Percentiles rank a stretch among this genome's conserved stretches.
Evolutionary conservation across 2,888 invertebrate genomes (phyloP).

Genomic region (Sussaba pulchella): DNA sequence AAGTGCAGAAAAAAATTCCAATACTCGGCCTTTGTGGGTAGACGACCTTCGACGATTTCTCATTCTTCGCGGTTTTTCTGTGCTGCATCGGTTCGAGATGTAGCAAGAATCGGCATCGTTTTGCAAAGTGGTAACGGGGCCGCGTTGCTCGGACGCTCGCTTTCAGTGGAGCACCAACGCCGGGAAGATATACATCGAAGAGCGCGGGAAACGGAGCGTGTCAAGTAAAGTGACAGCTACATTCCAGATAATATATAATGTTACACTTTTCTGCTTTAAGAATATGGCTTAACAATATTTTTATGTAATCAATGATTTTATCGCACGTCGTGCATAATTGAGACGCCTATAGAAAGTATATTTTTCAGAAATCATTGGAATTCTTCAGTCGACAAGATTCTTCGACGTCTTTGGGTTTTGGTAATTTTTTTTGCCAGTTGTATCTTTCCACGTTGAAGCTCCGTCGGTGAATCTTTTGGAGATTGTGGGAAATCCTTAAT

Average conservation of each 20-base stretch:
- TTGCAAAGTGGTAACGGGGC: constrained; percentile 29
- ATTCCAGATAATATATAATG: background rate
- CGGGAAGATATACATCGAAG: constrained; percentile 21
- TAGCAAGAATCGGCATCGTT: constrained; percentile 34
- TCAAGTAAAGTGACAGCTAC: constrained; percentile 31
- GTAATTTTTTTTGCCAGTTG: too few relatives aligned
- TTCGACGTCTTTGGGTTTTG: too few relatives aligned
- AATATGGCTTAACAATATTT: background rate
- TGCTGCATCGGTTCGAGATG: constrained; percentile 14
- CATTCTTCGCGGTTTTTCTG: background rate
- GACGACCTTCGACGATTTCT: constrained; percentile 17
- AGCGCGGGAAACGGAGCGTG: constrained; percentile 58
- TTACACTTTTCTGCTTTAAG: background rate
- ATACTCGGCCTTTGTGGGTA: background rate
- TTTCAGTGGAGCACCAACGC: constrained; percentile 14
- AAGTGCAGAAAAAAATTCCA: background rate
- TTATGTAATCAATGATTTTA: background rate
- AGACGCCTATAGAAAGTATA: background rate
- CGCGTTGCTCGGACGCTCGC: constrained; percentile 27
- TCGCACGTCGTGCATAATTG: too few relatives aligned
- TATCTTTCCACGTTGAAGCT: too few relatives aligned
- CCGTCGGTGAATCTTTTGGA: too few relatives aligned
- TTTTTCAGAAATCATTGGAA: too few relatives aligned
- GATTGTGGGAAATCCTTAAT: too few relatives aligned
- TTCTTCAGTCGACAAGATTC: too few relatives aligned